Percentiles rank a stretch among this genome's conserved stretches.
phyloP scores from a whole-genome alignment of 92 coral and sea anemone genomes.

The Palythoa heliodiscus region DNA sequence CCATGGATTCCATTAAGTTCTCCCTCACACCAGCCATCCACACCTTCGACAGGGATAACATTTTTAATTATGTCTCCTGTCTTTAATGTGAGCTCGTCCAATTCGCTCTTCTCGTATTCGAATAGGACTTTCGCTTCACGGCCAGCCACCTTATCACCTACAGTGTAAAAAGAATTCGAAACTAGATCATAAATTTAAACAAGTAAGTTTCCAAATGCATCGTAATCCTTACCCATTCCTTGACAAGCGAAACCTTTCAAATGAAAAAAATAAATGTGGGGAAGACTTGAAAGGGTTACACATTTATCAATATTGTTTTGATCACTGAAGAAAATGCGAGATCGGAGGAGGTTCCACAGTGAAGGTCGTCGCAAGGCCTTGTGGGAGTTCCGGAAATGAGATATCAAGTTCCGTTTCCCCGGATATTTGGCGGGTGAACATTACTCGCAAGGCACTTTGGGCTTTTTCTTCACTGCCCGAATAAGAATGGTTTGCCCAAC shows the following conservation, averaged over 20 bases:
- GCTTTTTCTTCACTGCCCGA: too few species aligned
- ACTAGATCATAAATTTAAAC: background rate
- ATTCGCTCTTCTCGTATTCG: constrained; percentile 75
- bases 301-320: background rate
- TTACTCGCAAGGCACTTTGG: too few species aligned
- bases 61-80: constrained; percentile 80
- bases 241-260: background rate
- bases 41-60: constrained; percentile 62
- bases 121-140: constrained; percentile 83
- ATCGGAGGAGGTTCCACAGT: constrained; percentile 32
- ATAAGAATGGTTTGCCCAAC: too few species aligned
- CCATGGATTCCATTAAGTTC: constrained; percentile 78
- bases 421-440: background rate
- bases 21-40: constrained; percentile 97
- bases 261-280: background rate
- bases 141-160: constrained; percentile 49
- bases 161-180: background rate
- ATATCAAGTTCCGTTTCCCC: background rate
- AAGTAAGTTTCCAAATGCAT: background rate
- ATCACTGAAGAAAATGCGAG: background rate
- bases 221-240: constrained; percentile 28
- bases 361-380: constrained; percentile 10
- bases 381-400: constrained; percentile 29
- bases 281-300: background rate
- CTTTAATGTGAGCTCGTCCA: constrained; percentile 71